Base-by-base conservation (phyloP, 2,113 vertebrate species). In the Lanius collurio region DNA sequence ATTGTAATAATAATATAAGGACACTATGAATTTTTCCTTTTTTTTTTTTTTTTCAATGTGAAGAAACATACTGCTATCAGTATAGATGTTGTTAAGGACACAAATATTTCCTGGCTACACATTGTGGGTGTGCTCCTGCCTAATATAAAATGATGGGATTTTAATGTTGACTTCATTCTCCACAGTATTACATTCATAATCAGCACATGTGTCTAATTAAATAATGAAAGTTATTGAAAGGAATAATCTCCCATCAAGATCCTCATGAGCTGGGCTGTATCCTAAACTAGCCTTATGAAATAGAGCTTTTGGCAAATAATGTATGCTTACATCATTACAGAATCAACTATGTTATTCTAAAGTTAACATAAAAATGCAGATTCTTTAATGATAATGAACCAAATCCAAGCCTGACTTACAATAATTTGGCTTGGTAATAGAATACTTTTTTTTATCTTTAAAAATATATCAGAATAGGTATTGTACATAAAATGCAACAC, bases 261-360 rank as follows among this genome's bases (percentile, higher is more conserved):
- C 90, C 68, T 91, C 93, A 74, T 68, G 94, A 92, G 80, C 41
- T 95, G 83, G 85, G 77, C 63, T 95, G 44, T 89, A 94, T 85
- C 90, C 88, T 97, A 96, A 96, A 90, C 63, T 92, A 81, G 89
- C 18, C 31, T 87, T 87, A 68, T 78, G 83, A 97, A 93, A 93
- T 41, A 95, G 88, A 96, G 88, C 56, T 92, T 93, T 87, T 87
- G 96, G 92, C 97, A 98, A 96, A 97, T 94, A 94, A 19, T 59
- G 41, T 74, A 55, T 96, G 87, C 92, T 96, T 92, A 95, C 91
- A 90, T 96, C 88, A 96, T 44, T 90, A 76, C 52, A 94, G 87
- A 97, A 94, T 96, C 77, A 89, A 94, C 87, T 86, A 74, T 84
- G 74, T 57, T 93, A 89, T 96, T 94, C 82, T 93, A 46, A 96